phyloP scores from a whole-genome alignment of 1,140 invertebrate species.

The Drosophila auraria region DNA sequence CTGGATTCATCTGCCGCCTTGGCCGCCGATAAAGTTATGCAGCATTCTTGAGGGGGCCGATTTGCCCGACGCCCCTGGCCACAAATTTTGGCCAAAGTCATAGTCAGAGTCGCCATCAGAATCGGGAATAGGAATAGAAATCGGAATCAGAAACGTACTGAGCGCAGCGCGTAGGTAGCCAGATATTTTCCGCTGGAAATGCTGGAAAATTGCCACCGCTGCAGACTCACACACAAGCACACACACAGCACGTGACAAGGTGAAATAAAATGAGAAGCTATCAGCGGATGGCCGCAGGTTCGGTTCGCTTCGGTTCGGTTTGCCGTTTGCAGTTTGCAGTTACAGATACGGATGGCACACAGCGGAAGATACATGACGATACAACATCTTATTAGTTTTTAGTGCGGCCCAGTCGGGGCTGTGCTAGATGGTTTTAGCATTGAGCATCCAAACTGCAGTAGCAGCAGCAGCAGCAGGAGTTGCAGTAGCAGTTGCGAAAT shows the following conservation, averaged over 20 bases:
- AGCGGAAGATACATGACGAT: slow-evolving; percentile 59
- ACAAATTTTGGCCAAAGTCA: slow-evolving; percentile 20
- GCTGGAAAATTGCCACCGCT: slow-evolving; percentile 75
- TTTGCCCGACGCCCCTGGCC: slow-evolving; percentile 38
- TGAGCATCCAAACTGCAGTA: slow-evolving; percentile 5
- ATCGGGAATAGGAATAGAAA: slow-evolving; percentile 15
- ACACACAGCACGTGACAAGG: slow-evolving; percentile 73
- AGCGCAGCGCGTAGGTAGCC: slow-evolving; percentile 66
- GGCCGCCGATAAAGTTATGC: slow-evolving; percentile 34
- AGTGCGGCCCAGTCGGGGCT: slow-evolving; percentile 54
- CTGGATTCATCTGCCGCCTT: slow-evolving; percentile 13
- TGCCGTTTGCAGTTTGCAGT: slow-evolving; percentile 28
- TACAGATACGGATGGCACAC: slow-evolving; percentile 35
- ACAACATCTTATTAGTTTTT: slow-evolving; percentile 83
- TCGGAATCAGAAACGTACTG: slow-evolving; percentile 14
- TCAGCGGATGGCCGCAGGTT: slow-evolving; percentile 54
- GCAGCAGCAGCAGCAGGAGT: not conserved
- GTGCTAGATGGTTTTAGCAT: slow-evolving; percentile 36
- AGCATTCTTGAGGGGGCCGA: slow-evolving; percentile 32
- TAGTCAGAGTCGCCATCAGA: slow-evolving; percentile 2
- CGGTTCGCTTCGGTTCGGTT: slow-evolving; percentile 5
- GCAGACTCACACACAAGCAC: slow-evolving; percentile 39
- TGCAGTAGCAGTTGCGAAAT: slow-evolving; percentile 29
- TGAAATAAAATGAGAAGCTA: slow-evolving; percentile 82
- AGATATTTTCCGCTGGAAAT: slow-evolving; percentile 78